Percentiles rank a stretch among this genome's conserved stretches.
Evolutionary conservation across 2,888 invertebrate species (phyloP).

Genomic region (Sarcophaga caerulescens): DNA sequence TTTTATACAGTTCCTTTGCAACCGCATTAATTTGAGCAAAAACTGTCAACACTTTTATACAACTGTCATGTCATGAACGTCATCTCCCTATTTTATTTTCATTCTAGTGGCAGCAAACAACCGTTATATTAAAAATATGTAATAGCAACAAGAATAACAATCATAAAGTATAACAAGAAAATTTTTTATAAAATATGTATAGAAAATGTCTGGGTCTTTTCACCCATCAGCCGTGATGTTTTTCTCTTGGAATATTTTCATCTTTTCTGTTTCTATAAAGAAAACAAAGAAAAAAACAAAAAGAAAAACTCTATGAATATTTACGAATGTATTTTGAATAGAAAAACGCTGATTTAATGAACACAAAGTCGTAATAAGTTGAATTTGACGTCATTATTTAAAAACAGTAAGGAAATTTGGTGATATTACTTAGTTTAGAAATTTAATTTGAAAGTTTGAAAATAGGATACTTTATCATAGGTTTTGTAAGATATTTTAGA

Average conservation of each 20-base stretch:
- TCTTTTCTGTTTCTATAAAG: neutral
- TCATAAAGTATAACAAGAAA: constrained; percentile 40
- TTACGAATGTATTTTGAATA: neutral
- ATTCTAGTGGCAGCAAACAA: constrained; percentile 17
- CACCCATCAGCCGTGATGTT: neutral
- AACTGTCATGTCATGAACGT: constrained; percentile 65
- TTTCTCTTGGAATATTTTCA: constrained; percentile 19
- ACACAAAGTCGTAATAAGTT: constrained; percentile 7
- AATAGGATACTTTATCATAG: no score
- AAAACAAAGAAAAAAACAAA: neutral
- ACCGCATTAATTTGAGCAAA: constrained; percentile 43
- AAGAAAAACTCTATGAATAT: constrained; percentile 9
- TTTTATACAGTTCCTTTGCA: constrained; percentile 15
- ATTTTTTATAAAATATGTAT: constrained; percentile 57
- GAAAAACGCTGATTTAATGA: neutral
- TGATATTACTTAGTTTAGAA: no score
- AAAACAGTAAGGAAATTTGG: no score
- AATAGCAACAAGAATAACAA: constrained; percentile 39
- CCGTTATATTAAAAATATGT: constrained; percentile 19
- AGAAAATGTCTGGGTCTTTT: constrained; percentile 47
- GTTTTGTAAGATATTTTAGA: no score
- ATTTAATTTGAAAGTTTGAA: no score
- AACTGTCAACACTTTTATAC: constrained; percentile 65
- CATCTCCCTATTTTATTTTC: constrained; percentile 15
- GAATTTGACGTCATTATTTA: neutral